A percentile compares a stretch with the other conserved stretches of the same genome.
Evolutionary conservation across 2,888 invertebrate genomes (phyloP).

Genomic region (Parascotia fuliginaria): DNA sequence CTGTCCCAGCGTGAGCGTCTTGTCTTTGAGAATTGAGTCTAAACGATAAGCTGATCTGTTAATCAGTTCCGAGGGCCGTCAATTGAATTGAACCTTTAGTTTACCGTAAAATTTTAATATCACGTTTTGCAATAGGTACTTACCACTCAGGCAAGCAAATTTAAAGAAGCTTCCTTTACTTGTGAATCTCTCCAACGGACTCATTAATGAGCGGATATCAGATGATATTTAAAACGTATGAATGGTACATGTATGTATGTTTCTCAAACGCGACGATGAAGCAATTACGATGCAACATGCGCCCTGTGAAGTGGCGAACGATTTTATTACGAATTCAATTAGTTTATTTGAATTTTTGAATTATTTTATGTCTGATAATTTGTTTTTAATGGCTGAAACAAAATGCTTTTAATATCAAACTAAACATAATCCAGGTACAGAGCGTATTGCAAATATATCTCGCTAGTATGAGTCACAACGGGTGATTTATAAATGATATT

Average conservation of each 20-base stretch:
- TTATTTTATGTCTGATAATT: conserved; percentile 48
- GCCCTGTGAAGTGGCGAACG: conserved; percentile 51
- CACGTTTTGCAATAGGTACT: conserved; percentile 19
- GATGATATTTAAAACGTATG: conserved; percentile 43
- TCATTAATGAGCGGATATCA: conserved; percentile 40
- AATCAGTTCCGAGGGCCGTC: conserved; percentile 10
- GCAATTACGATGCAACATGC: conserved; percentile 65
- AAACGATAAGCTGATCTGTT: conserved; percentile 15
- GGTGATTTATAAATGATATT: conserved; percentile 34
- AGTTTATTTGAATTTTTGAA: conserved; percentile 53
- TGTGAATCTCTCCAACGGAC: conserved; percentile 11
- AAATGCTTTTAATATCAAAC: conserved; percentile 13
- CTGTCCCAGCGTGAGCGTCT: conserved; percentile 44
- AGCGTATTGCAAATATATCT: conserved; percentile 7
- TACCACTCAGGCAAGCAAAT: conserved; percentile 19
- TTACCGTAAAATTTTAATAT: conserved; percentile 8
- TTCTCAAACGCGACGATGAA: conserved; percentile 64
- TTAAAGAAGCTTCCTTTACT: conserved; percentile 27
- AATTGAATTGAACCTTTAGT: conserved; percentile 5
- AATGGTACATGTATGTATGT: conserved; percentile 46
- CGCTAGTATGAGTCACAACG: conserved; percentile 40
- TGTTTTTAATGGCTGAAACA: conserved; percentile 23
- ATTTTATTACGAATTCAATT: conserved; percentile 59
- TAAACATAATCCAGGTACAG: conserved; percentile 9
- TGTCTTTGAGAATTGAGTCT: conserved; percentile 21